Base-by-base conservation (phyloP, 1,140 invertebrate species). In the Hirudo medicinalis region DNA sequence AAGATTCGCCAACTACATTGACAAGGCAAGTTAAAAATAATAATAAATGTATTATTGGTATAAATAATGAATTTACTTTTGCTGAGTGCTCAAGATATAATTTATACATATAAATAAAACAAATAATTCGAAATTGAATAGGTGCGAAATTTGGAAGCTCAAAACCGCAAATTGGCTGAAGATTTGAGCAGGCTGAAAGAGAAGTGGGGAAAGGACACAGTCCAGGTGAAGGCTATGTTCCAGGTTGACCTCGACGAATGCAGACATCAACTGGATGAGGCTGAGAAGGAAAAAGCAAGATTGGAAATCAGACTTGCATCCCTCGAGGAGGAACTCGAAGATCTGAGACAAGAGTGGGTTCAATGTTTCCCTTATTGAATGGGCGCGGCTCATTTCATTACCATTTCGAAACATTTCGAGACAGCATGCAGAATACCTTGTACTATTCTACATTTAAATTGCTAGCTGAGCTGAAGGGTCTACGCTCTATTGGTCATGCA, bases 321-420 rank as follows among this genome's bases (percentile, higher is more conserved):
- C 27, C 71, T 74, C 27, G 72, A 75, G 49, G 79, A 81, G 53
- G 76, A 80, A 70, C 75, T 79, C 55, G 75, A 79, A 36, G 76
- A 79, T 27, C 69, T 78, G 29, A 69, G 74, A 49, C 77, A 75
- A 76, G 76, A 78, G 79, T 80, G 75, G 79, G 79, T 80, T 74
- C 72, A 49, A 49, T 49, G 43, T 49, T 49, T 49, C 43, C 6
- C 20, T 9, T 27, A 11, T 63, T 25, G 22, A 20, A 63, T 63
- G 8, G 22, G 57, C 57, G 29, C 19, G 57, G 57, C 22, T 63
- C 57, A 20, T 63, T 63, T 63, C 22, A 15, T 63, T 13, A 63
- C 22, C 22, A 27, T 6, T 1, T 25, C 57, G 3, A 25, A 63
- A 8, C 3, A 27, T 27, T 27, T 32, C 20, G 29, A 63, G 5